Base-by-base conservation (phyloP, 2,888 invertebrate species). In the Phyllotreta cruciferae region DNA sequence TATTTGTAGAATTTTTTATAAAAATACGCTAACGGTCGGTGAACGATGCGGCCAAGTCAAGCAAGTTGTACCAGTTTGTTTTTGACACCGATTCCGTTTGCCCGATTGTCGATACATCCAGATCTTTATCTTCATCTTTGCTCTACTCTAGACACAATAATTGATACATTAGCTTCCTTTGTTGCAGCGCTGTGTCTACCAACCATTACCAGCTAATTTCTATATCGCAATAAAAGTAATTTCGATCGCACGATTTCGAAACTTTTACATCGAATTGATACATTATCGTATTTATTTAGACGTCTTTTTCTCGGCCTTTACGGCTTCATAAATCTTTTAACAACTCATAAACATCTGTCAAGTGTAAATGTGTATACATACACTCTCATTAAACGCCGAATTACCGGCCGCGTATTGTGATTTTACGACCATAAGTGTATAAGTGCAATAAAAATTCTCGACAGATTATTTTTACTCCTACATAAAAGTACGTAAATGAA, bases 371-470 rank as follows among this genome's bases (percentile, higher is more conserved):
- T 34, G 58, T 50, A 11, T 24, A 24, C 24, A 24, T 24, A 34
- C 39, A 41, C 41, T 50, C 50, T 50, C 58, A 58, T 58, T 39
- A 58, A 49, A 41, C n/a, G 35, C 10, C 41, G 24, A 35, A 58
- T 41, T 58, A 50, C 58, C 58, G 42, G 50, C 38, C 36, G 13
- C n/a, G 47, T 58, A 58, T 58, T 34, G 41, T 39, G 3, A 58
- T 50, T 58, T 58, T 58, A 58, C 36, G 10, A 42, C 11, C 36
- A 34, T 41, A 41, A 49, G 50, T 58, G 58, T 36, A 34, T 41
- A 41, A 49, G 50, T 58, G 58, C 35, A 34, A 58, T 49, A 42
- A 58, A 58, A 50, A 58, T 50, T 50, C 50, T 34, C 42, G 11
- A 50, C 11, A 58, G 37, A 50, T 13, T 58, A 11, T 49, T 24